Evolutionary conservation across 2,113 vertebrate species (phyloP).

Genomic region (Spea multiplicata): DNA sequence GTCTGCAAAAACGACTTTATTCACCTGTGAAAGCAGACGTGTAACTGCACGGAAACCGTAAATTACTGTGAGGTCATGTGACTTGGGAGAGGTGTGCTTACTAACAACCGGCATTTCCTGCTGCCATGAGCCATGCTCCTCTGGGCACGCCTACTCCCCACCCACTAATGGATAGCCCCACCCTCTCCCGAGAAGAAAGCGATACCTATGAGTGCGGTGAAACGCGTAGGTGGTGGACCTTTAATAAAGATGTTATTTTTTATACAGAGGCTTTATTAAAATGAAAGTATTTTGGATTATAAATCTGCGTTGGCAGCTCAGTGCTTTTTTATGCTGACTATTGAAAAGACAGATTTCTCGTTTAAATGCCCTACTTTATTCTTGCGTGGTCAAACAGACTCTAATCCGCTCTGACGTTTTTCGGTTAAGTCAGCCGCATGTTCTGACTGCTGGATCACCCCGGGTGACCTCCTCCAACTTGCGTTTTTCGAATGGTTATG

Average conservation of each 20-base stretch:
- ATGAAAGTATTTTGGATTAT: background rate
- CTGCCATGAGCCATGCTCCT: no score
- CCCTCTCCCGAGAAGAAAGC: background rate
- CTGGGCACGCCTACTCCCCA: no score
- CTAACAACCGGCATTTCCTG: no score
- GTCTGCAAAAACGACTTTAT: background rate
- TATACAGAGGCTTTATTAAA: no score
- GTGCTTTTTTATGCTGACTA: background rate
- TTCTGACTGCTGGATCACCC: slow-evolving; percentile 7
- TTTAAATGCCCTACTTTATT: slow-evolving; percentile 37
- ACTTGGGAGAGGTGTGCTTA: no score
- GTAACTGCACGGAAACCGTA: background rate
- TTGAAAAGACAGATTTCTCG: slow-evolving; percentile 10
- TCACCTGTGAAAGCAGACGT: background rate
- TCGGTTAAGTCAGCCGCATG: background rate
- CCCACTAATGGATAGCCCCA: no score
- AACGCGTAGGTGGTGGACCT: background rate
- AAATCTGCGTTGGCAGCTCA: background rate
- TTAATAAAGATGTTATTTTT: background rate
- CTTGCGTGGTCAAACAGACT: background rate
- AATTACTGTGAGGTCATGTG: no score
- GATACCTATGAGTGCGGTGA: background rate
- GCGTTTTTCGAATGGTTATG: background rate
- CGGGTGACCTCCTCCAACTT: background rate
- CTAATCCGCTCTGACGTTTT: slow-evolving; percentile 38